Percentiles rank a stretch among this genome's conserved stretches.
Conservation (phyloP, 2,113 vertebrate genomes). For the Otis tarda region DNA sequence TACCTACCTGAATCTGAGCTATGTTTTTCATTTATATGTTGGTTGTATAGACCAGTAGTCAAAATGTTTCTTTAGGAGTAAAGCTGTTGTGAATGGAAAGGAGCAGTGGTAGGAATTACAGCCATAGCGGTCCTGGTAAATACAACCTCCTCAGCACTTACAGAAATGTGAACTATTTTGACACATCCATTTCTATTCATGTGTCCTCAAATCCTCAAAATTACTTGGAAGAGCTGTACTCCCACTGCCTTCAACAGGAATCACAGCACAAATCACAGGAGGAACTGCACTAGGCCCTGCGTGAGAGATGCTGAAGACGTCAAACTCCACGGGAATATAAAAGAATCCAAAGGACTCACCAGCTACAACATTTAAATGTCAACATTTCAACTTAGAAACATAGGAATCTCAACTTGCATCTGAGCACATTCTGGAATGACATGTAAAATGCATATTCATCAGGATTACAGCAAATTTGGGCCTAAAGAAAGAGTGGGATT, state of each 20-base stretch:
- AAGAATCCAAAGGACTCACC: not conserved
- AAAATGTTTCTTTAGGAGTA: not conserved
- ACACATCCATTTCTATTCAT: not conserved
- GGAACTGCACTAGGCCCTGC: not conserved
- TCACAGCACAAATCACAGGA: not conserved
- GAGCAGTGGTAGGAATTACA: not conserved
- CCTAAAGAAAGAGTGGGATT: slow-evolving; percentile 36
- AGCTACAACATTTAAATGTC: not conserved
- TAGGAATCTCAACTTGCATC: not conserved
- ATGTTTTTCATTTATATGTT: not conserved
- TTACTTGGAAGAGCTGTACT: not conserved
- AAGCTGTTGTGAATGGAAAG: not conserved
- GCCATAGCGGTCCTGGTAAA: not conserved
- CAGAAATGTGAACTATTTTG: not conserved
- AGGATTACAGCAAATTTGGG: slow-evolving; percentile 32
- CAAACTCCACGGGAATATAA: not conserved
- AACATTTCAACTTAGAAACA: not conserved
- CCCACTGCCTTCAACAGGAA: not conserved
- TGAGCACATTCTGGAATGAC: not conserved
- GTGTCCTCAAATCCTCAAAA: not conserved
- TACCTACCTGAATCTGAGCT: not conserved
- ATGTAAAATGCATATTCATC: slow-evolving; percentile 2
- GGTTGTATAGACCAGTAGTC: not conserved
- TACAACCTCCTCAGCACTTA: not conserved
- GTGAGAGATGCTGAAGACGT: not conserved